phyloP scores from a whole-genome alignment of 2,888 invertebrate genomes.

The Phortica okadai region DNA sequence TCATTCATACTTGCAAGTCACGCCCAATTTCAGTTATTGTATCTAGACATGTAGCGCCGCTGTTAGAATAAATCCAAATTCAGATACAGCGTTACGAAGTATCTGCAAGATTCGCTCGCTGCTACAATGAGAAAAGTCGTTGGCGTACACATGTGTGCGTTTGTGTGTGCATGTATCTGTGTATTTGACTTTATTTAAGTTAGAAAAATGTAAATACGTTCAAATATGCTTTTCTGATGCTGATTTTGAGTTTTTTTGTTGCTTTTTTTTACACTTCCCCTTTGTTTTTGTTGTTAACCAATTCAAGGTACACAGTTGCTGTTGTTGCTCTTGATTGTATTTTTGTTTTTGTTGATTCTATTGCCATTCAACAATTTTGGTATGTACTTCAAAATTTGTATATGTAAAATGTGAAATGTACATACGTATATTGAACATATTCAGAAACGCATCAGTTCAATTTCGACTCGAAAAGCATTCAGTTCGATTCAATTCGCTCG shows the following conservation, averaged over 20 bases:
- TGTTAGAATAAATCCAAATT: too few relatives aligned
- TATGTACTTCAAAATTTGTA: slow-evolving; percentile 21
- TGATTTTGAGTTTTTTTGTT: slow-evolving; percentile 17
- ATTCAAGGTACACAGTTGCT: slow-evolving; percentile 26
- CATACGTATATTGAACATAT: slow-evolving; percentile 12
- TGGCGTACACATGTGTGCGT: neutral
- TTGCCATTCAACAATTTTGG: slow-evolving; percentile 32
- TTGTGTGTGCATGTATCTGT: neutral
- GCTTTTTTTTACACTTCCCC: slow-evolving; percentile 8
- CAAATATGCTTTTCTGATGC: slow-evolving; percentile 8
- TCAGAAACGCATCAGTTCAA: slow-evolving; percentile 54
- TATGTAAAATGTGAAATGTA: neutral
- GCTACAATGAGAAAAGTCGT: neutral
- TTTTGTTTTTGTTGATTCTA: slow-evolving; percentile 7
- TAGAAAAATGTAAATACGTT: slow-evolving; percentile 30
- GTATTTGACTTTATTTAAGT: neutral
- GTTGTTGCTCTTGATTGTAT: slow-evolving; percentile 21
- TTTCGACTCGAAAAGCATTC: slow-evolving; percentile 53
- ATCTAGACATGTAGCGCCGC: too few relatives aligned
- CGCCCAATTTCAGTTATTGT: neutral
- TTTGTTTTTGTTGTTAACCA: slow-evolving; percentile 15
- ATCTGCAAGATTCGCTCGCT: slow-evolving; percentile 7
- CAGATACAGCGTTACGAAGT: neutral
- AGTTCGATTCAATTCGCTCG: slow-evolving; percentile 38
- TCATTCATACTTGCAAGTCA: neutral